Percentiles rank a stretch among this genome's conserved stretches.
Evolutionary conservation across 2,113 vertebrate genomes (phyloP).

Genomic region (Piprites chloris): DNA sequence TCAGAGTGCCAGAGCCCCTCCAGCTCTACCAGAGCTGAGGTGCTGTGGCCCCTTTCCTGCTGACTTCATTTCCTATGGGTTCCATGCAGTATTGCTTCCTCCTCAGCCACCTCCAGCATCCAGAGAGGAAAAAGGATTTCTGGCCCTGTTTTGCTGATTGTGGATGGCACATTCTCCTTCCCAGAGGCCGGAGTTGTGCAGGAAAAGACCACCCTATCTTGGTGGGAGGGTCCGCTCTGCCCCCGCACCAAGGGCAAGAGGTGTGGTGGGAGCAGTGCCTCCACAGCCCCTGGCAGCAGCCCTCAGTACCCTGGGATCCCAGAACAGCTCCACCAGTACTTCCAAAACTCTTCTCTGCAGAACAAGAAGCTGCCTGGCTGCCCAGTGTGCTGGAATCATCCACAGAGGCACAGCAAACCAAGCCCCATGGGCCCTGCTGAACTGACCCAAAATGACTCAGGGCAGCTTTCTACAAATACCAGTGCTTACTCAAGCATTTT

Average conservation of each 20-base stretch:
- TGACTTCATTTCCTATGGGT: constrained; percentile 30
- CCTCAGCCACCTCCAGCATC: background rate
- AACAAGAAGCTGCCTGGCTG: background rate
- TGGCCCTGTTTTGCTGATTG: constrained; percentile 2
- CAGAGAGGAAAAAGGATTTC: constrained; percentile 28
- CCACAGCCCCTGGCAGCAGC: background rate
- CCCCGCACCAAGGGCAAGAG: accelerated
- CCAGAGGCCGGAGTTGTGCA: background rate
- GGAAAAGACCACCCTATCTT: background rate
- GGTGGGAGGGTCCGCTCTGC: background rate
- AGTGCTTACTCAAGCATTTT: background rate
- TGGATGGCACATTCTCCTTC: background rate
- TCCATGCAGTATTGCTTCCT: background rate
- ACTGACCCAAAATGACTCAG: background rate
- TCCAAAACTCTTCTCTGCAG: background rate
- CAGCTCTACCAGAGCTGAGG: background rate
- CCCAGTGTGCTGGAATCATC: background rate
- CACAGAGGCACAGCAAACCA: background rate
- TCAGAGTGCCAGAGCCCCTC: background rate
- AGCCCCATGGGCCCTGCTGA: accelerated
- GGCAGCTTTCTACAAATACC: background rate
- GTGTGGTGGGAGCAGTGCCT: background rate
- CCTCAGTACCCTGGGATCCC: background rate
- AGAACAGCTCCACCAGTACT: background rate
- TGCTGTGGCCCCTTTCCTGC: constrained; percentile 18